Base-by-base conservation (phyloP, 2,888 invertebrate species). In the Mongoloraphidia duomilia region DNA sequence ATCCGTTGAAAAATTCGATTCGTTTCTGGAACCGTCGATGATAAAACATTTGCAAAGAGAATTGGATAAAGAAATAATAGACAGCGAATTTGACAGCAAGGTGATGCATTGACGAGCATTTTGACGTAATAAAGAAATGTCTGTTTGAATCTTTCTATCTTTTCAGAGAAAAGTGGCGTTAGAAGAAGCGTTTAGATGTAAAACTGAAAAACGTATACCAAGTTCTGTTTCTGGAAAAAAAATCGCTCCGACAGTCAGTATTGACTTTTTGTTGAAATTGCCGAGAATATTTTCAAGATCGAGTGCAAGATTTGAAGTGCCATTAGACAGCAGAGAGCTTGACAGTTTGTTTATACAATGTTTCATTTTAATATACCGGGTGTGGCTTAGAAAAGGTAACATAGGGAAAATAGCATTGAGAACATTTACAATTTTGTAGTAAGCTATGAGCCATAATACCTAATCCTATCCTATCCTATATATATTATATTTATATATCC, bases 251-350 rank as follows among this genome's bases (percentile, higher is more conserved):
- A 68, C 72, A 0, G 64, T 72, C 13, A 73, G 76, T 50, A 66
- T 75, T 2, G 76, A 77, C 5, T 71, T 76, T 55, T 78, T 77
- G 76, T 66, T 80, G 12, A 78, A 79, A 55, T 71, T 83, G 55
- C 87, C 87, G 0, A 67, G 87, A 42, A 77, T 81, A n/a, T 87
- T 86, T 65, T 80, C 82, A 0, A 73, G 87, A 39, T 77, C 79
- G 38, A 82, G 78, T 53, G 82, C 84, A 0, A 74, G 84, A 54
- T 89, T 89, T 63, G 77, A 84, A 54, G 67, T 90, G 46, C 85
- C 86, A 0, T 73, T 88, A 52, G 80, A 85, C 58, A 72, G 79
- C 46, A 64, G 69, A 43, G 68, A 68, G 50, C 64, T 82, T 26
- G 63, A 66, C 50, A 67, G 74, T 74, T 63, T 56, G 57, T 52